Conservation (phyloP, 2,797 vertebrate species). For the Cyprinodon diabolis region DNA sequence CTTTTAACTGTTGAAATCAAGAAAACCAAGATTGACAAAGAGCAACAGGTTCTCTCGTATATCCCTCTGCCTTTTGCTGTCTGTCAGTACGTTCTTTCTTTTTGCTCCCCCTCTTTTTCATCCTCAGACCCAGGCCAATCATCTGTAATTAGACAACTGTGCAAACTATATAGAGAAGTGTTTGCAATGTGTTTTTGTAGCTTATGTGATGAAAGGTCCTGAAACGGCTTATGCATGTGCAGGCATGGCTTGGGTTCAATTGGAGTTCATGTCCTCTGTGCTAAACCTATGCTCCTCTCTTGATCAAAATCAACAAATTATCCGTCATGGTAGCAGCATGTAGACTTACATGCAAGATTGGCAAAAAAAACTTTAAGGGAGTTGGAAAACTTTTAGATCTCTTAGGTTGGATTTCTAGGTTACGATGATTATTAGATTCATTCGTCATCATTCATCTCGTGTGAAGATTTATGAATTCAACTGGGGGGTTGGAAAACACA, state of each 20-base stretch:
- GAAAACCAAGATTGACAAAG: conserved; percentile 37
- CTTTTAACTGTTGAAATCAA: conserved; percentile 23
- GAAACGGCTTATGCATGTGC: conserved; percentile 47
- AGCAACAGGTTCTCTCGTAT: conserved; percentile 27
- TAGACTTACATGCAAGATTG: conserved; percentile 13
- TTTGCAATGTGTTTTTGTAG: conserved; percentile 48
- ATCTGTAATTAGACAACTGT: conserved; percentile 77
- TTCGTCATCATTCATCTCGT: conserved; percentile 53
- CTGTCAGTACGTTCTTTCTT: conserved; percentile 47
- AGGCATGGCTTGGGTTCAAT: conserved; percentile 58
- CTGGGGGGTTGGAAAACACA: conserved; percentile 54
- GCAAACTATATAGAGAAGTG: conserved; percentile 56
- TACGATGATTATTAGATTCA: conserved; percentile 63
- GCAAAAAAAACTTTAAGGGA: conserved; percentile 5
- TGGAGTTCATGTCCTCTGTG: conserved; percentile 67
- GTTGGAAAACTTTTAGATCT: not conserved
- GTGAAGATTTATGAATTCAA: conserved; percentile 66
- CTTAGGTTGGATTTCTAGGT: conserved; percentile 21
- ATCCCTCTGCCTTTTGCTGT: conserved; percentile 43
- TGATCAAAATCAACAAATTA: conserved; percentile 68
- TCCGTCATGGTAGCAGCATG: conserved; percentile 43
- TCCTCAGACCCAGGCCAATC: conserved; percentile 55
- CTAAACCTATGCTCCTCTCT: conserved; percentile 56
- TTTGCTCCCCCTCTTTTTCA: conserved; percentile 37
- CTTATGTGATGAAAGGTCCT: conserved; percentile 59